phyloP scores from a whole-genome alignment of 2,797 vertebrate species.

The Poeciliopsis turneri region DNA sequence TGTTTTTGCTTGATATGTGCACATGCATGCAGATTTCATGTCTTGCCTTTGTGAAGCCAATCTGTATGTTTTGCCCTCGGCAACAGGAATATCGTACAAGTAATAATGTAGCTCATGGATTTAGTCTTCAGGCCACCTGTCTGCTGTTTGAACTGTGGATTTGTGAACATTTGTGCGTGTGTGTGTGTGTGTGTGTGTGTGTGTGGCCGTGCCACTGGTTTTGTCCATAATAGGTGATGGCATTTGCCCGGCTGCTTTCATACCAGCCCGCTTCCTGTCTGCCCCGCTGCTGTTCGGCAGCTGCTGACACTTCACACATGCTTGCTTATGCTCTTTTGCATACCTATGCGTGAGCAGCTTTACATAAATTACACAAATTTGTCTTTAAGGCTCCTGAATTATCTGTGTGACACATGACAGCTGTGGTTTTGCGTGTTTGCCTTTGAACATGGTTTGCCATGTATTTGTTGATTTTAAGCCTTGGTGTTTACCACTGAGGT shows the following conservation, averaged over 20 bases:
- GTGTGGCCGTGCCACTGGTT: slow-evolving; percentile 44
- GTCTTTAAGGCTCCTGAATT: neutral
- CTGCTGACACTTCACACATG: slow-evolving; percentile 45
- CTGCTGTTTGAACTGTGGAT: slow-evolving; percentile 51
- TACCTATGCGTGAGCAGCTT: slow-evolving; percentile 12
- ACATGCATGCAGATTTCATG: slow-evolving; percentile 23
- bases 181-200: slow-evolving; percentile 16
- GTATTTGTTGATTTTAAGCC: slow-evolving; percentile 59
- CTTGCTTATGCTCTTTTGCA: slow-evolving; percentile 20
- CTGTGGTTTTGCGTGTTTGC: slow-evolving; percentile 6
- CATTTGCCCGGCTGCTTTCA: slow-evolving; percentile 68
- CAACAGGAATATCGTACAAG: slow-evolving; percentile 59
- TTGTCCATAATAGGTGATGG: slow-evolving; percentile 82
- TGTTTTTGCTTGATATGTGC: neutral
- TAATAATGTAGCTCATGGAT: slow-evolving; percentile 26
- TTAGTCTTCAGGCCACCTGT: slow-evolving; percentile 50
- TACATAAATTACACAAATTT: slow-evolving; percentile 13
- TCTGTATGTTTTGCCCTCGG: slow-evolving; percentile 38
- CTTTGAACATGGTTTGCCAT: slow-evolving; percentile 46
- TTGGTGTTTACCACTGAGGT: slow-evolving; percentile 39
- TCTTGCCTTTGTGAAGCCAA: slow-evolving; percentile 19
- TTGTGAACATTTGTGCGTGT: slow-evolving; percentile 21
- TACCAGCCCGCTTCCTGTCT: slow-evolving; percentile 60
- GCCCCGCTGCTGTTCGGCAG: slow-evolving; percentile 59
- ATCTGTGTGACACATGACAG: slow-evolving; percentile 7